Conservation (phyloP, 2,888 invertebrate genomes). For the Hypomecis atomaria region DNA sequence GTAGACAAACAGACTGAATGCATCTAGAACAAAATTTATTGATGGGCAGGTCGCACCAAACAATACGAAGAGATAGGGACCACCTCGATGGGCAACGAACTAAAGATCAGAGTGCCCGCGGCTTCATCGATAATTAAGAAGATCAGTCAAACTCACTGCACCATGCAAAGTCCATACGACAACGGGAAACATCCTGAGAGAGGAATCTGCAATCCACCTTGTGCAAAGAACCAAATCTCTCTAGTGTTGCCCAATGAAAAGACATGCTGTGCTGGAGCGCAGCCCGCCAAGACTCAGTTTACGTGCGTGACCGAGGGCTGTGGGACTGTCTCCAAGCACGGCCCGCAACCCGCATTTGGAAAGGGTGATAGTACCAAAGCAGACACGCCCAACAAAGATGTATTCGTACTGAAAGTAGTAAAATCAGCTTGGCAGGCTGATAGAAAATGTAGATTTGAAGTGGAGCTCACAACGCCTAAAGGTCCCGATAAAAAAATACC, state of each 20-base stretch:
- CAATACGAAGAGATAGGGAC: constrained; percentile 79
- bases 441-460: constrained; percentile 86
- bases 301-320: constrained; percentile 79
- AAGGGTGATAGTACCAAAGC: constrained; percentile 66
- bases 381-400: constrained; percentile 81
- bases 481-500: constrained; percentile 84
- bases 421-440: constrained; percentile 87
- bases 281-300: constrained; percentile 70
- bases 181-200: constrained; percentile 49
- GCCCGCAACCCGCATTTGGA: constrained; percentile 58
- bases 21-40: constrained; percentile 69
- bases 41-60: constrained; percentile 78
- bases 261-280: constrained; percentile 66
- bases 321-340: constrained; percentile 64
- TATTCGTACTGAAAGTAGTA: constrained; percentile 87
- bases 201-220: constrained; percentile 67
- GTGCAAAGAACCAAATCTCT: constrained; percentile 77
- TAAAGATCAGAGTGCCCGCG: constrained; percentile 78
- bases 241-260: constrained; percentile 69
- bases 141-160: constrained; percentile 76
- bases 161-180: constrained; percentile 69
- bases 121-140: constrained; percentile 74
- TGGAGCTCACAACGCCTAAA: constrained; percentile 88
- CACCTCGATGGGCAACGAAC: constrained; percentile 73
- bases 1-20: constrained; percentile 42